These are phyloP conservation scores for Acrobasis consociella DNA, from an alignment of 2,888 invertebrate species.

Conservation along the genomic window DNA sequence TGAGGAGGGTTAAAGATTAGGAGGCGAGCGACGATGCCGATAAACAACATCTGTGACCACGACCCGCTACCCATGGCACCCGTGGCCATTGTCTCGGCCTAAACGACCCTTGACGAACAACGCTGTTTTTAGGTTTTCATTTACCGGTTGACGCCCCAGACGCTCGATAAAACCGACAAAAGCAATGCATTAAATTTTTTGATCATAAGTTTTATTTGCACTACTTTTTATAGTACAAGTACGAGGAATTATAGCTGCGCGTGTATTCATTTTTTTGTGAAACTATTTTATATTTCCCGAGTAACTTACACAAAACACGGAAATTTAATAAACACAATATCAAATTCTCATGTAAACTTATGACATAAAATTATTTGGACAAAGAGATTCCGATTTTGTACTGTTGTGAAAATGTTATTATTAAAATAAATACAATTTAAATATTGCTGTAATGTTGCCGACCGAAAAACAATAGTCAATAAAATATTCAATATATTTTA, in stretches of 20 bases:
- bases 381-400: constrained; percentile 5
- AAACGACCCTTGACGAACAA: constrained; percentile 46
- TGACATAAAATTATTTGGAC: constrained; percentile 11
- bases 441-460: constrained; percentile 42
- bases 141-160: constrained; percentile 29
- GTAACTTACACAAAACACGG: neutral
- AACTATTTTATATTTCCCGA: neutral
- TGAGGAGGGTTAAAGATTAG: constrained; percentile 53
- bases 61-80: constrained; percentile 37
- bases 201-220: neutral
- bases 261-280: neutral
- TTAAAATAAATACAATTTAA: constrained; percentile 27
- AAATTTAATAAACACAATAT: constrained; percentile 11
- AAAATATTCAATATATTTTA: constrained; percentile 62
- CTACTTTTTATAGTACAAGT: too few relatives aligned
- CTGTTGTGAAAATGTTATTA: constrained; percentile 25
- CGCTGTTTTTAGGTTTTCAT: constrained; percentile 48
- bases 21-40: constrained; percentile 54
- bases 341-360: neutral
- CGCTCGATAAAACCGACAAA: neutral
- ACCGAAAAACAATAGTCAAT: constrained; percentile 60
- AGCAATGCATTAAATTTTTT: neutral
- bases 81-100: constrained; percentile 52
- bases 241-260: neutral
- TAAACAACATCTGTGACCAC: constrained; percentile 78